These are phyloP conservation scores for Lacerta viridis DNA, from an alignment of 2,797 vertebrate genomes.

Conservation along the genomic window DNA sequence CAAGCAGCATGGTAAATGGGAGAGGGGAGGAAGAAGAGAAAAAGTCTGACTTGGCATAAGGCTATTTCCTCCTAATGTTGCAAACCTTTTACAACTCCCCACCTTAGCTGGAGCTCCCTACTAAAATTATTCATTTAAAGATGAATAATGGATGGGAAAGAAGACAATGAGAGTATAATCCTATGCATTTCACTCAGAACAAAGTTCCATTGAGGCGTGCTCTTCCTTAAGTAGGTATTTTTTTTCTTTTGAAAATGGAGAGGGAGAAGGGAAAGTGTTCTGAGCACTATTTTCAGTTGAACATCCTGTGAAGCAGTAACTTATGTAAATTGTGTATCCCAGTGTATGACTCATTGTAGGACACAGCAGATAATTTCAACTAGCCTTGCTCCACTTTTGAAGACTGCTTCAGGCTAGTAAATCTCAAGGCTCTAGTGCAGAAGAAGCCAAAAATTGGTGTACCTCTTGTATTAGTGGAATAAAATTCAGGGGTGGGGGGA, in stretches of 20 bases:
- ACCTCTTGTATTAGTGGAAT: background rate
- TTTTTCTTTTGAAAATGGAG: background rate
- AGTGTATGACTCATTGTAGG: background rate
- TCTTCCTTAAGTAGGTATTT: no score
- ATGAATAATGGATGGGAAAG: no score
- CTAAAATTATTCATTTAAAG: no score
- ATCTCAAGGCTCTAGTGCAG: background rate
- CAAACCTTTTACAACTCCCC: no score
- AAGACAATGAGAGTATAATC: no score
- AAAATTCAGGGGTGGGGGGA: background rate
- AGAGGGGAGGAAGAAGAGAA: no score
- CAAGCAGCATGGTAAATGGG: no score
- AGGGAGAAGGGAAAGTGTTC: background rate
- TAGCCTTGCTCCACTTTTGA: background rate
- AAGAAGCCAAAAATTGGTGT: background rate
- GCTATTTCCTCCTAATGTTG: no score
- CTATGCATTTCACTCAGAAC: no score
- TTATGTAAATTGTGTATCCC: background rate
- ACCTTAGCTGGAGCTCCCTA: no score
- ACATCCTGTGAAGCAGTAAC: background rate
- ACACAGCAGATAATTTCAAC: background rate
- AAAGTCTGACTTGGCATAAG: no score
- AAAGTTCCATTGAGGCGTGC: no score
- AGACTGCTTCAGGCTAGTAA: background rate
- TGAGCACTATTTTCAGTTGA: background rate